Base-by-base conservation (phyloP, 1,140 invertebrate species). In the Hycleus cichorii region DNA sequence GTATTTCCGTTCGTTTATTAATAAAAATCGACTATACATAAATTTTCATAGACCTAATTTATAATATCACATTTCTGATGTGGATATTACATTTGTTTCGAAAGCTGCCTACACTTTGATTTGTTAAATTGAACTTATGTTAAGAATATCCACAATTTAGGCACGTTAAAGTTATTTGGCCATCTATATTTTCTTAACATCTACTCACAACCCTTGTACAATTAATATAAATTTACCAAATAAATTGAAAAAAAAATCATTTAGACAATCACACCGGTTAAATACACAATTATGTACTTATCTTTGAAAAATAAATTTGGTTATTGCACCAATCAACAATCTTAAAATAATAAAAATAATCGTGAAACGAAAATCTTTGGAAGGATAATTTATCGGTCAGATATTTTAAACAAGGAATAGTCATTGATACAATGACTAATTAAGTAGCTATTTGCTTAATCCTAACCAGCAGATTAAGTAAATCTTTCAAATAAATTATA, bases 1-100 rank as follows among this genome's bases (percentile, higher is more conserved):
- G 1, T 18, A 18, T 18, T 18, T 18, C 18, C 18, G 18, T 32
- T 32, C 2, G 7, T 24, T 53, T 53, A 49, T 32, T 53, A 26
- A 46, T 53, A 53, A 53, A 53, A 53, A 53, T 47, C 47, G 47
- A 42, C 32, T 56, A 40, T 56, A 47, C 39, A 56, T 45, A 54
- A 24, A 47, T 42, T 27, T 47, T 47, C 18, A 18, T 47, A 56
- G 51, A 53, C 42, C 51, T 48, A 48, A 55, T 45, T 55, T 60
- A 65, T 63, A 65, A 65, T 65, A 65, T 65, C 64, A 65, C 64
- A 65, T 65, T 63, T 65, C 64, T 65, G 58, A 65, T 65, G 64
- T 63, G 64, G 64, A 65, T 65, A 65, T 65, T 65, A 65, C 60
- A 57, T 50, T 46, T n/a, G 10, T 11, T 11, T 7, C 9, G 10